Percentiles rank a stretch among this genome's conserved stretches.
Evolutionary conservation across 1,140 invertebrate species (phyloP).

Genomic region (Colletes gigas): DNA sequence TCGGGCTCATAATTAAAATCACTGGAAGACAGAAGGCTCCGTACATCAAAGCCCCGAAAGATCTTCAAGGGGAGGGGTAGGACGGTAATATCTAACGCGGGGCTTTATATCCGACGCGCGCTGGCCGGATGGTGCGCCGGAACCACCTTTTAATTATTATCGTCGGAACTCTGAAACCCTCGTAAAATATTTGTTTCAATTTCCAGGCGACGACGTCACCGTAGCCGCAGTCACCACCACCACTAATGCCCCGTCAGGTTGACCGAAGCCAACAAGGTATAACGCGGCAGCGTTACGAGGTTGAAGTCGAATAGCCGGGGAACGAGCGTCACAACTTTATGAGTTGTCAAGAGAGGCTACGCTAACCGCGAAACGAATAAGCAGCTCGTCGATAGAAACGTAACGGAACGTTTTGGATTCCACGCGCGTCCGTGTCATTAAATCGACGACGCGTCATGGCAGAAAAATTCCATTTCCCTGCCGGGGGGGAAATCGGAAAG

Average conservation of each 20-base stretch:
- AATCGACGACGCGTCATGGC: constrained; percentile 47
- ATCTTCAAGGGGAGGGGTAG: constrained; percentile 33
- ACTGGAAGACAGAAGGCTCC: constrained; percentile 37
- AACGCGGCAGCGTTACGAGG: constrained; percentile 41
- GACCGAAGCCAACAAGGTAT: constrained; percentile 49
- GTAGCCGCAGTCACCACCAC: constrained; percentile 23
- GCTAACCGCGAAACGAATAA: constrained; percentile 54
- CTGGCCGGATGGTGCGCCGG: constrained; percentile 38
- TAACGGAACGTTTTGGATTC: constrained; percentile 71
- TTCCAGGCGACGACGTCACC: constrained; percentile 54
- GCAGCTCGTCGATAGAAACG: constrained; percentile 70
- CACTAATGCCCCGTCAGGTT: constrained; percentile 29
- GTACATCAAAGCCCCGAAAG: constrained; percentile 58
- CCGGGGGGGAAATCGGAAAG: not conserved
- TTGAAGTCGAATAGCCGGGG: constrained; percentile 12
- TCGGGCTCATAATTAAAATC: constrained; percentile 62
- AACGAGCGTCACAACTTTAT: constrained; percentile 68
- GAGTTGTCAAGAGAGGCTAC: constrained; percentile 70
- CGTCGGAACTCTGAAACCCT: constrained; percentile 64
- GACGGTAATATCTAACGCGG: constrained; percentile 53
- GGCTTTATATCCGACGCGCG: constrained; percentile 54
- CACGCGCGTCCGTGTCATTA: constrained; percentile 26
- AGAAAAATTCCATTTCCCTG: not conserved
- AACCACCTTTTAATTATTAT: constrained; percentile 73
- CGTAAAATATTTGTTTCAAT: constrained; percentile 77